Evolutionary conservation across 2,888 invertebrate genomes (phyloP).

Genomic region (Sisyra terminalis): DNA sequence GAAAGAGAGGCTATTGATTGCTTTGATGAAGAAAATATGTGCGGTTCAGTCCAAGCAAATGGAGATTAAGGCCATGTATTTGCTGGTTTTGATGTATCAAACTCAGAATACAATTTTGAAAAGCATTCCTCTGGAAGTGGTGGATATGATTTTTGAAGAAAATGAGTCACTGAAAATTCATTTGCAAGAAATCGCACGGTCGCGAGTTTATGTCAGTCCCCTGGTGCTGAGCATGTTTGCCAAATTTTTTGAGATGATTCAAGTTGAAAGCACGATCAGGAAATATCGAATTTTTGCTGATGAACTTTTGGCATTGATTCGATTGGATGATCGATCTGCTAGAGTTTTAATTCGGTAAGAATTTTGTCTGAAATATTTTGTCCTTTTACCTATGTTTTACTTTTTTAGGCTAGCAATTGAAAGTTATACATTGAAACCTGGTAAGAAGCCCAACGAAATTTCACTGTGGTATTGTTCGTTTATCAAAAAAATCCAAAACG

Average conservation of each 20-base stretch:
- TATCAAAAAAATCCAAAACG: neutral
- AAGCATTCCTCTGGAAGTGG: conserved; percentile 32
- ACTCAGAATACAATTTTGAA: conserved; percentile 35
- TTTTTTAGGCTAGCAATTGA: conserved; percentile 20
- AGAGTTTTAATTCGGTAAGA: conserved; percentile 39
- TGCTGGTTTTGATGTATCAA: conserved; percentile 54
- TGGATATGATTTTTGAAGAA: conserved; percentile 30
- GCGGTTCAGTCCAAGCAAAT: conserved; percentile 33
- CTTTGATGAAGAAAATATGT: conserved; percentile 40
- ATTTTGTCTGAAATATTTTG: neutral
- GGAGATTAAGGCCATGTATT: conserved; percentile 41
- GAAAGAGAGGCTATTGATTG: conserved; percentile 34
- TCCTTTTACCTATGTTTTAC: no score
- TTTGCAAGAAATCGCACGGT: conserved; percentile 34
- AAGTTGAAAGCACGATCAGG: conserved; percentile 29
- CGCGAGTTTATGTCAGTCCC: conserved; percentile 35
- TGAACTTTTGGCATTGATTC: conserved; percentile 39
- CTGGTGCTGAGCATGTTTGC: conserved; percentile 40
- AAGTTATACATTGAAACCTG: conserved; percentile 14
- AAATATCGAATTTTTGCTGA: conserved; percentile 36
- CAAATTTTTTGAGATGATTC: conserved; percentile 31
- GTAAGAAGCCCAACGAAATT: conserved; percentile 14
- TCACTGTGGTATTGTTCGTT: conserved; percentile 6
- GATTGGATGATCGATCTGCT: conserved; percentile 36
- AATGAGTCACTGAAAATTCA: conserved; percentile 30